Evolutionary conservation across 2,113 vertebrate genomes (phyloP), one percentile per base, ranked within the genome.

Genomic region (Oceanodroma tethys): DNA sequence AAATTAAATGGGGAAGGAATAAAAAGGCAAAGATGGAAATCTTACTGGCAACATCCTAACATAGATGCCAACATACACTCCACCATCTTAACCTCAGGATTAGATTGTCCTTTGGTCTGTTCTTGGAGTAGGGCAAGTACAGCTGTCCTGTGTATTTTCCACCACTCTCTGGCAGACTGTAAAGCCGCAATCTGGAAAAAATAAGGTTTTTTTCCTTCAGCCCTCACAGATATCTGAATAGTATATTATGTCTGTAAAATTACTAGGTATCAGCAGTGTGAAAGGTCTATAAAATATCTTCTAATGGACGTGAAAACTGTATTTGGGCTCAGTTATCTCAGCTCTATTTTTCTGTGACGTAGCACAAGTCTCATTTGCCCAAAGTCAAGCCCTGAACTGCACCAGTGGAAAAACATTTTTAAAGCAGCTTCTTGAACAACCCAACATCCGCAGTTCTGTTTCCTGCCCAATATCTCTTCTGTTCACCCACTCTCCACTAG

Each of bases 51-150:
- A 7, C 17, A 38, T 67, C 34, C 21, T 68, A 48, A 65, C 23
- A 25, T 8, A 34, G 0, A 0, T 50, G 13, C 11, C n/a, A 92
- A 79, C 2, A 2, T 13, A 23, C 8, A 5, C 8, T 53, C 9
- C 30, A 47, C 16, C 13, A 26, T 43, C 50, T 52, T 43, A 62
- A 70, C 2, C 1, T 1, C 59, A 86, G 59, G 22, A 7, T 83
- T 32, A 86, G 36, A 14, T 23, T 58, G 25, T 36, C n/a, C 48
- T 93, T 75, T 65, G 16, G 2, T 52, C 45, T 75, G 12, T 55
- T 59, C 16, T 26, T 70, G 48, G 10, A 65, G 15, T 0, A 83
- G 27, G 25, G 4, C 26, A 68, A 58, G n/a, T 48, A 56, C 34
- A 65, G 17, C 19, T 62, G 17, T 78, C 45, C 25, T 60, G 14